Percentiles rank a stretch among this genome's conserved stretches.
phyloP scores from a whole-genome alignment of 2,888 invertebrate genomes.

The Nomada lathburiana region DNA sequence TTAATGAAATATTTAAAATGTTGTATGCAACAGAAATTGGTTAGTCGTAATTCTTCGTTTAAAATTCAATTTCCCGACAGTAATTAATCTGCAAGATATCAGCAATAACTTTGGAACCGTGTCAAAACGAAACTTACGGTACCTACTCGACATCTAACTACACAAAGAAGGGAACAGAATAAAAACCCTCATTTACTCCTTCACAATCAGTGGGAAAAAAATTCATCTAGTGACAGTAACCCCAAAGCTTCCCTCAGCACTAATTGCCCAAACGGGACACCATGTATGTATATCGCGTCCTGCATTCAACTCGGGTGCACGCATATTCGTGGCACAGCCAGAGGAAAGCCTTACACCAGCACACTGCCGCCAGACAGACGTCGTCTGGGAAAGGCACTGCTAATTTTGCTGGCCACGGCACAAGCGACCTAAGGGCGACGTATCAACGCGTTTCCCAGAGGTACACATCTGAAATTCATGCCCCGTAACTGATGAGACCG shows the following conservation, averaged over 20 bases:
- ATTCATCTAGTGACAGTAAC: background rate
- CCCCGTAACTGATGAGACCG: constrained; percentile 38
- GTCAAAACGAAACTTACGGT: background rate
- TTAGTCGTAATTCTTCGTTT: too few species aligned
- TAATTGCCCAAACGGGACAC: constrained; percentile 18
- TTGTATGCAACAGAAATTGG: too few species aligned
- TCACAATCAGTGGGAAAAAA: background rate
- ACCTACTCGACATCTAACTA: background rate
- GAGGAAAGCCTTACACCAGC: constrained; percentile 53
- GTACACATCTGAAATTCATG: constrained; percentile 54
- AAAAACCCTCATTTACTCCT: background rate
- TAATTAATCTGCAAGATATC: too few species aligned
- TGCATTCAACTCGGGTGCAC: constrained; percentile 20
- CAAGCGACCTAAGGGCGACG: constrained; percentile 40
- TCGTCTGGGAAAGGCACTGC: constrained; percentile 79
- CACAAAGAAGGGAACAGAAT: fast-evolving
- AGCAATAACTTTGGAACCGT: background rate
- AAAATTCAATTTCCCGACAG: too few species aligned
- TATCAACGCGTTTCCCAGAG: constrained; percentile 59
- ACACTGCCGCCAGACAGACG: constrained; percentile 65
- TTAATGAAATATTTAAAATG: too few species aligned
- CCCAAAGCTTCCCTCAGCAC: background rate
- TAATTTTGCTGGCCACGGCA: constrained; percentile 77
- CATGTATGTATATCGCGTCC: constrained; percentile 8
- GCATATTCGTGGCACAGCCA: constrained; percentile 53